Evolutionary conservation across 2,797 vertebrate genomes (phyloP), one percentile per base, ranked within the genome.

Genomic region (Pithecia hirsuta): DNA sequence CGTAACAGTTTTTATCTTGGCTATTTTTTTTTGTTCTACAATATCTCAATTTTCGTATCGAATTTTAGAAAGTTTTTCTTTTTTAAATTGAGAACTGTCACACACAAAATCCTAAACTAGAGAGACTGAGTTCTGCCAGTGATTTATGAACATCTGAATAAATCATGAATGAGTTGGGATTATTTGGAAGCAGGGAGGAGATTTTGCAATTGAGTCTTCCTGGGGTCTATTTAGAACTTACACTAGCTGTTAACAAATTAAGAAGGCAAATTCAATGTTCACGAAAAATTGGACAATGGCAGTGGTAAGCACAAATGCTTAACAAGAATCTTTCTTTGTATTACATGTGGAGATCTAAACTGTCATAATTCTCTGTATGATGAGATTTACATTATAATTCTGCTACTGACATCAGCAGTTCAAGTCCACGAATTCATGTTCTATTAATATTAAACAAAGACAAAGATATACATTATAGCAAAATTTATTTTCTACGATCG

Each of bases 401-500:
- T 97, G 89, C 93, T 92, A 84, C 96, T 94, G 97, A 97, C 97
- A 96, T 83, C 91, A 79, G 94, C 90, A 92, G 92, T 82, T 97
- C 84, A 97, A 97, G 91, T 92, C 93, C 92, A 96, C 93, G 75
- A 70, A 94, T 59, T 39, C 28, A 55, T 36, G 24, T 83, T 91
- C 24, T 95, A 44, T 87, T 86, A 95, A 96, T 61, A 92, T 90
- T 96, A 85, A 91, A 95, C 46, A 97, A 36, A 97, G 96, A 81
- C 97, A 94, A 88, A 95, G 89, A 97, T 94, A 96, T 81, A 96
- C 52, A 95, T 82, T 93, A 59, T 22, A 75, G 50, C 78, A 98
- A 97, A 93, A 96, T 95, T 97, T 96, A 92, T 98, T 33, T 97
- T 97, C 98, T 85, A 96, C 96, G 95, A 97, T 92, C 89, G 95